phyloP scores from a whole-genome alignment of 35 echinoderm and acorn worm genomes.

The Heliocidaris erythrogramma region DNA sequence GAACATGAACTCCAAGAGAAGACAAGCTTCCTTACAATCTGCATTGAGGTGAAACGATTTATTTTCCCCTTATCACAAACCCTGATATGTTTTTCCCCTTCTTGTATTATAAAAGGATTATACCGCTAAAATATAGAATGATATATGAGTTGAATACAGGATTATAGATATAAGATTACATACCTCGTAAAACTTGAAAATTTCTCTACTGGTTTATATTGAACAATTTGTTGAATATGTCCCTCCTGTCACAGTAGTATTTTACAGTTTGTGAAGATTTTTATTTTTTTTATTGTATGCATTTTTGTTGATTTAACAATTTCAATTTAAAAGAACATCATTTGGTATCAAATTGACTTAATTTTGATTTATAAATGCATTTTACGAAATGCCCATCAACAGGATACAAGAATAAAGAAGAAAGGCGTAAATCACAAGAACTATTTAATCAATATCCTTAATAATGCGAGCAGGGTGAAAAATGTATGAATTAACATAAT shows the following conservation, averaged over 20 bases:
- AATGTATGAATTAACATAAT: too few relatives aligned
- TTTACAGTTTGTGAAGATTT: neutral
- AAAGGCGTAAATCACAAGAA: too few relatives aligned
- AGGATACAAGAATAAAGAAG: too few relatives aligned
- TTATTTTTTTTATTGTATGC: neutral
- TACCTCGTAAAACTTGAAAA: neutral
- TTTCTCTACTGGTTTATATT: too few relatives aligned
- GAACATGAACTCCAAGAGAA: neutral
- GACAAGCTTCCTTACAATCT: neutral
- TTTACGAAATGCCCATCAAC: too few relatives aligned
- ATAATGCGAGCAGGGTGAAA: too few relatives aligned
- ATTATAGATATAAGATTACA: slow-evolving; percentile 6
- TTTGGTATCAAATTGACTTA: too few relatives aligned
- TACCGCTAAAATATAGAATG: neutral
- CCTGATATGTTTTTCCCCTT: neutral
- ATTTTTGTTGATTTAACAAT: neutral
- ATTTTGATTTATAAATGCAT: too few relatives aligned
- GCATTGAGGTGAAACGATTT: neutral
- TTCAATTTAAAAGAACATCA: too few relatives aligned
- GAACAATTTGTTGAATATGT: neutral
- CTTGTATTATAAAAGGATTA: neutral
- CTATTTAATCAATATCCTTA: too few relatives aligned
- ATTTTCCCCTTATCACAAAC: neutral
- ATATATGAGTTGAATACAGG: neutral
- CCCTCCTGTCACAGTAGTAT: neutral